Percentiles rank a stretch among this genome's conserved stretches.
Conservation (phyloP, 2,113 vertebrate genomes). For the Rhinolophus ferrumequinum region DNA sequence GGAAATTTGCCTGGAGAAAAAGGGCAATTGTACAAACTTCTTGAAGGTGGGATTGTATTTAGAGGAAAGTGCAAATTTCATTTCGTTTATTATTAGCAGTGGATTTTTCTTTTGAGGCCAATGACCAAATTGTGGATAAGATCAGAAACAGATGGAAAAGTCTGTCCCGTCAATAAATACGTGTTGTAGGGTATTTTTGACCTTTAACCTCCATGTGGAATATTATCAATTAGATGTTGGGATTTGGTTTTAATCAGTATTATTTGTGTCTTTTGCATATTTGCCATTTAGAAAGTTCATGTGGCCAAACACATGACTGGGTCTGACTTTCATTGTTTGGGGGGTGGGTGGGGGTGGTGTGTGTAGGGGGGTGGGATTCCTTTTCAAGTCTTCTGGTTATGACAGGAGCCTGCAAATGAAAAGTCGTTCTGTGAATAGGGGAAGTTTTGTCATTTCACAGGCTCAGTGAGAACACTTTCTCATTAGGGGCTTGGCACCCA, state of each 20-base stretch:
- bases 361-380: background rate
- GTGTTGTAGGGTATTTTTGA: slow-evolving; percentile 33
- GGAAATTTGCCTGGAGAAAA: slow-evolving; percentile 40
- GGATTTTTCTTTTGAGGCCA: slow-evolving; percentile 50
- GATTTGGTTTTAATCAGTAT: slow-evolving; percentile 22
- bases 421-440: background rate
- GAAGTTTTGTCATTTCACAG: background rate
- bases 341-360: background rate
- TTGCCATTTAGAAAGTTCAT: background rate
- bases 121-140: slow-evolving; percentile 38
- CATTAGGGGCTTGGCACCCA: background rate
- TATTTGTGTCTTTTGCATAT: slow-evolving; percentile 44
- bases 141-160: slow-evolving; percentile 63
- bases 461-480: background rate
- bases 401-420: background rate
- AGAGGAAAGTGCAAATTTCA: slow-evolving; percentile 52
- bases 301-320: background rate
- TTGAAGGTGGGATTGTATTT: slow-evolving; percentile 39
- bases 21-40: slow-evolving; percentile 20
- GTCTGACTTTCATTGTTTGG: background rate
- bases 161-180: slow-evolving; percentile 48
- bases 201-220: slow-evolving; percentile 27
- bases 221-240: slow-evolving; percentile 43
- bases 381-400: background rate
- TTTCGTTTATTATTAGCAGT: slow-evolving; percentile 52